A percentile compares a stretch with the other conserved stretches of the same genome.
Conservation (phyloP, 2,888 invertebrate species). For the Scaptodrosophila latifasciaeformis region DNA sequence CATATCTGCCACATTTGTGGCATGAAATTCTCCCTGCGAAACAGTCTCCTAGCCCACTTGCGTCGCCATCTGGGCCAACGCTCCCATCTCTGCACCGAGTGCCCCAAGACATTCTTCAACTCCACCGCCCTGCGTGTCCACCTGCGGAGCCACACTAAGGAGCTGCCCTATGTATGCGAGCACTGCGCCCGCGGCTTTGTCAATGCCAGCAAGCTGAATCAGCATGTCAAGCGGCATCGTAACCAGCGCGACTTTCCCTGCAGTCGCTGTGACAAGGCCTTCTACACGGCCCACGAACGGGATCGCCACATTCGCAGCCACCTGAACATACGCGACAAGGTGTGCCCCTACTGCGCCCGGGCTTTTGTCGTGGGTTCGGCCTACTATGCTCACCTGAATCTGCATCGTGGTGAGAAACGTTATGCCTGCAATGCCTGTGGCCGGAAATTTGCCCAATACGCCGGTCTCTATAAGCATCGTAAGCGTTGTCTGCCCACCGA, state of each 20-base stretch:
- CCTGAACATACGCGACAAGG: conserved; percentile 68
- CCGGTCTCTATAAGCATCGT: conserved; percentile 70
- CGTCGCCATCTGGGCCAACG: conserved; percentile 60
- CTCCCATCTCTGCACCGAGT: conserved; percentile 51
- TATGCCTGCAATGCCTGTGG: conserved; percentile 59
- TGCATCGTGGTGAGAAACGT: conserved; percentile 67
- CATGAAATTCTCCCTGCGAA: conserved; percentile 63
- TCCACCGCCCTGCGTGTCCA: conserved; percentile 61
- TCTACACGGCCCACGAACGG: conserved; percentile 68
- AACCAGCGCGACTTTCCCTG: conserved; percentile 63
- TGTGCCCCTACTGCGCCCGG: conserved; percentile 67
- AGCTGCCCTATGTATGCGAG: conserved; percentile 68
- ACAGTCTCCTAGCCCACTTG: conserved; percentile 58
- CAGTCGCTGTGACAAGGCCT: conserved; percentile 64
- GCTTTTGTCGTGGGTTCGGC: conserved; percentile 68
- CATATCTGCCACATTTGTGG: conserved; percentile 70
- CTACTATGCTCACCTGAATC: conserved; percentile 69
- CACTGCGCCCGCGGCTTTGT: conserved; percentile 69
- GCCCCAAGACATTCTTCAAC: conserved; percentile 66
- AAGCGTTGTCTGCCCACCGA: conserved; percentile 37
- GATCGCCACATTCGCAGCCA: conserved; percentile 66
- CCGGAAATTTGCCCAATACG: conserved; percentile 68
- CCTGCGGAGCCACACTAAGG: conserved; percentile 66
- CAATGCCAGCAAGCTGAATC: conserved; percentile 70
- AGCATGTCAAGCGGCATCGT: conserved; percentile 66